These are phyloP conservation scores for Lota lota DNA, from an alignment of 2,113 vertebrate genomes.

Conservation along the genomic window DNA sequence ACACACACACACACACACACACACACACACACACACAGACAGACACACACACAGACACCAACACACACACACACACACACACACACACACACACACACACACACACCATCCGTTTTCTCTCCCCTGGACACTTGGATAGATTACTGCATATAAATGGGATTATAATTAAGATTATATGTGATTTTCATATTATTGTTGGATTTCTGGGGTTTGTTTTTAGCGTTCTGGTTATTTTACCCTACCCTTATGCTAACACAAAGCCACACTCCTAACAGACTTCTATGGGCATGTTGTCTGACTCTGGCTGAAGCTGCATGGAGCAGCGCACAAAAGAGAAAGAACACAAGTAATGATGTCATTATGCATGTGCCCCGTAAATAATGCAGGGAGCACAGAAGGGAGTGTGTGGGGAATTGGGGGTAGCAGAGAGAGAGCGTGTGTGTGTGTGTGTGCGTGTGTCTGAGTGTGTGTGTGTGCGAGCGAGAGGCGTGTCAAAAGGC, in stretches of 20 bases:
- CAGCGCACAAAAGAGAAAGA: slow-evolving; percentile 35
- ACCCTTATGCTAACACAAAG: no score
- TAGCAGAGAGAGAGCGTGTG: slow-evolving; percentile 8
- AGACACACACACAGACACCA: not conserved
- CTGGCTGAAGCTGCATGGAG: slow-evolving; percentile 19
- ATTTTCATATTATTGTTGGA: no score
- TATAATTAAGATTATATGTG: no score
- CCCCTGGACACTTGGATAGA: no score
- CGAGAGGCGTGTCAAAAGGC: slow-evolving; percentile 31
- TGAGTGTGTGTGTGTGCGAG: not conserved
- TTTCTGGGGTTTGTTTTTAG: no score
- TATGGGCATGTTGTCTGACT: slow-evolving; percentile 3
- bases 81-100: not conserved
- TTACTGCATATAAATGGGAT: no score
- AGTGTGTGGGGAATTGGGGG: not conserved
- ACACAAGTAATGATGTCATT: slow-evolving; percentile 38
- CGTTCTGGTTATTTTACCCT: no score
- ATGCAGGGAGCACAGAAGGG: slow-evolving; percentile 34
- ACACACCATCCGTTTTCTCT: no score
- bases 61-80: not conserved
- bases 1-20: not conserved
- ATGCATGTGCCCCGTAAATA: slow-evolving; percentile 46
- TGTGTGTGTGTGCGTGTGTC: no score
- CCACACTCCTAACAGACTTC: not conserved
- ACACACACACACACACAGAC: not conserved